Evolutionary conservation across 2,113 vertebrate species (phyloP), one percentile per base, ranked within the genome.

Genomic region (Phyllostomus hastatus): DNA sequence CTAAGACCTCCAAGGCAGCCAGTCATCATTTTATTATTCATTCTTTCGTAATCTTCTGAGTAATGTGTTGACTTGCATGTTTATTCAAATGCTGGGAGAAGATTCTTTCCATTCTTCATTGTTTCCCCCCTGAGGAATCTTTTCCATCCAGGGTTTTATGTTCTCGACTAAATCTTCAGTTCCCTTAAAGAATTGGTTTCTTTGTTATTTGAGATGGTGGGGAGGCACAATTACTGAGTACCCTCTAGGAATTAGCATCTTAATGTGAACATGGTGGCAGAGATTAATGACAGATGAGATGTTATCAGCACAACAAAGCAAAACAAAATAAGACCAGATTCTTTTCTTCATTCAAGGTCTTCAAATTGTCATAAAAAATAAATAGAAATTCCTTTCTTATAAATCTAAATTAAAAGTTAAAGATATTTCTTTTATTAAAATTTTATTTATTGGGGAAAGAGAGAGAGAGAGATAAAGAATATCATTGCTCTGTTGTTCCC

Each of bases 21-120:
- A 87, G 33, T 64, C 31, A 26, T 75, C 52, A 64, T 94, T 92
- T 75, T 46, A 41, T 80, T 87, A 83, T 79, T 79, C 19, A 84
- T 26, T 75, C 6, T 76, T 93, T 86, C 12, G 31, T 61, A 84
- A 84, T 95, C 22, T 85, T 90, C 54, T 87, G 75, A 88, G 22
- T 90, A 78, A 92, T 80, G n/a, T 69, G 35, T 82, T 90, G n/a
- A 87, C 28, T 66, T 95, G 2, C 8, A 57, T 94, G 7, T 26
- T 94, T 90, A 64, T 78, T 94, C 66, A 90, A 76, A 88, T 66
- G 3, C 12, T 79, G 2, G 2, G 22, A 85, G 57, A 72, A 70
- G 69, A 33, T 43, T 69, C 28, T 96, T 95, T 95, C 31, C 38
- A 92, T 59, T 70, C 20, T 92, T 81, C 35, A 67, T 90, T 72